phyloP scores from a whole-genome alignment of 2,113 vertebrate species.

The Poecile atricapillus region DNA sequence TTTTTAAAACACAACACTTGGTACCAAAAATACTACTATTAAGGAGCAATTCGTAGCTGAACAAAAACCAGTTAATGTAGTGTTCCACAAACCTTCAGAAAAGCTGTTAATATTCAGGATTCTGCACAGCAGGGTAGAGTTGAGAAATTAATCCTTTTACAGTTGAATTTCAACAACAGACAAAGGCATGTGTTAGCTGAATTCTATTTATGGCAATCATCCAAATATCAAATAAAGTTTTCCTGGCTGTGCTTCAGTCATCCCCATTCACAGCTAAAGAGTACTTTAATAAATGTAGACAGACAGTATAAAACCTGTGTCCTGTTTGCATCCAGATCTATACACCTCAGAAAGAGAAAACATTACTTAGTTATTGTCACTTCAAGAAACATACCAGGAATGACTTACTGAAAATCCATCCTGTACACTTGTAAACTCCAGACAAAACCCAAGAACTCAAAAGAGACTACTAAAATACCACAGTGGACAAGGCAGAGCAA shows the following conservation, averaged over 20 bases:
- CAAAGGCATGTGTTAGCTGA: constrained; percentile 45
- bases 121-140: neutral
- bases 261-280: constrained; percentile 43
- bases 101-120: neutral
- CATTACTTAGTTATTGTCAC: neutral
- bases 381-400: neutral
- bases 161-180: constrained; percentile 58
- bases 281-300: constrained; percentile 10
- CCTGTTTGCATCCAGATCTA: neutral
- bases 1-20: neutral
- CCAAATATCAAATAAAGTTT: constrained; percentile 60
- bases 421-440: neutral
- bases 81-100: neutral
- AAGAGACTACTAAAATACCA: neutral
- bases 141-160: constrained; percentile 58
- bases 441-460: neutral
- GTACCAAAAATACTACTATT: neutral
- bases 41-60: neutral
- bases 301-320: constrained; percentile 9
- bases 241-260: constrained; percentile 47
- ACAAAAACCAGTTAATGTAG: neutral
- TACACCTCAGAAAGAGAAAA: neutral
- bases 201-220: constrained; percentile 24
- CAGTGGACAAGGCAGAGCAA: neutral
- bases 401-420: neutral